phyloP scores from a whole-genome alignment of 2,888 invertebrate species.

The Hedychridium roseum region DNA sequence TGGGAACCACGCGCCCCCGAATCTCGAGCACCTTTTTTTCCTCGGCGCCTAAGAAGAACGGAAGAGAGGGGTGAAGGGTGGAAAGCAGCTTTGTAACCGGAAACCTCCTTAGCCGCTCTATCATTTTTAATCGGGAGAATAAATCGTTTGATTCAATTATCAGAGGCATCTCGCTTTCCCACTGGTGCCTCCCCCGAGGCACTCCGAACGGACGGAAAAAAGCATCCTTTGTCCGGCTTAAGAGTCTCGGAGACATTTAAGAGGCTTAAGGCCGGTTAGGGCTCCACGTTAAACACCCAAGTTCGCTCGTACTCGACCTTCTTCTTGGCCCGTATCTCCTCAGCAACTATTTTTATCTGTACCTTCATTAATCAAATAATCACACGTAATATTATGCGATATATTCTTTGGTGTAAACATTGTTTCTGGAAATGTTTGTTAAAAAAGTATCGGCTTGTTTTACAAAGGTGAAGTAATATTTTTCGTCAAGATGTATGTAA shows the following conservation, averaged over 20 bases:
- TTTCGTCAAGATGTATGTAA: too few relatives aligned
- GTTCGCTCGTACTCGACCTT: neutral
- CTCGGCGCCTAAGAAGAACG: constrained; percentile 19
- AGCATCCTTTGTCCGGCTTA: constrained; percentile 59
- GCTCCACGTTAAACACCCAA: constrained; percentile 39
- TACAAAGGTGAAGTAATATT: too few relatives aligned
- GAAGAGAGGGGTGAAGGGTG: constrained; percentile 26
- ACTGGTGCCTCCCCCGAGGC: constrained; percentile 35
- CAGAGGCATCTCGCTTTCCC: constrained; percentile 40
- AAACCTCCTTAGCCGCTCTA: constrained; percentile 50
- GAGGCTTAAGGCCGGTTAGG: constrained; percentile 56
- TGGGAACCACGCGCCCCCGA: constrained; percentile 39
- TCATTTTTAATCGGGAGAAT: constrained; percentile 63
- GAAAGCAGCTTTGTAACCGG: constrained; percentile 60
- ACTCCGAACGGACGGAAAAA: constrained; percentile 32
- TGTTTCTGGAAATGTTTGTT: too few relatives aligned
- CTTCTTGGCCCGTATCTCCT: neutral
- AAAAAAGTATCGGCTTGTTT: too few relatives aligned
- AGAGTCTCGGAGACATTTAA: constrained; percentile 58
- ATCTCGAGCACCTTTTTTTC: constrained; percentile 37
- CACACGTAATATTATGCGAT: too few relatives aligned
- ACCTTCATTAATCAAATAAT: too few relatives aligned
- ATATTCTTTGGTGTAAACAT: too few relatives aligned
- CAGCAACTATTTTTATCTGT: neutral
- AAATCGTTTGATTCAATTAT: constrained; percentile 63